These are phyloP conservation scores for Sepioteuthis lessoniana DNA, from an alignment of 2,888 invertebrate genomes.

Conservation along the genomic window DNA sequence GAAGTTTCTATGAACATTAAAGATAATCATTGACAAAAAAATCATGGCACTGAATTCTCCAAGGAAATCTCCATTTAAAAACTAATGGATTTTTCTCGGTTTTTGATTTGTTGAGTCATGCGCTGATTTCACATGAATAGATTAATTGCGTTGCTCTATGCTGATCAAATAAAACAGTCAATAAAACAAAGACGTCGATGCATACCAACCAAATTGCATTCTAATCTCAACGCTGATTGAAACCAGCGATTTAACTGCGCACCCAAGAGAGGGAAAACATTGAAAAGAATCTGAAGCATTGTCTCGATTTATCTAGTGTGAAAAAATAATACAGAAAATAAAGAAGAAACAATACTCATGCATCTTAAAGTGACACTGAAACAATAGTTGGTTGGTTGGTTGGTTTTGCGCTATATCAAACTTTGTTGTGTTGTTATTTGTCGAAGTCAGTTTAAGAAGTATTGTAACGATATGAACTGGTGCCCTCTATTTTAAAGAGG, in stretches of 20 bases:
- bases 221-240: background rate
- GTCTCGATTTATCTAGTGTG: background rate
- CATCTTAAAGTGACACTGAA: too few species aligned
- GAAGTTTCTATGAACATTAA: background rate
- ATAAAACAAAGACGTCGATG: background rate
- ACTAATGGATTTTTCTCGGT: background rate
- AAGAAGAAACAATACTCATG: too few species aligned
- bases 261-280: background rate
- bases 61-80: background rate
- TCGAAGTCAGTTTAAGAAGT: too few species aligned
- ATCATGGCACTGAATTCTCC: background rate
- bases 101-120: background rate
- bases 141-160: background rate
- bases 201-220: background rate
- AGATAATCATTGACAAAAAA: background rate
- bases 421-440: too few species aligned
- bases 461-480: too few species aligned
- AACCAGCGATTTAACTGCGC: background rate
- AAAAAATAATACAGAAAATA: too few species aligned
- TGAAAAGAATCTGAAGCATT: background rate
- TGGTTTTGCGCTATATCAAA: too few species aligned
- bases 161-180: background rate
- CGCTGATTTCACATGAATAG: background rate
- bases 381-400: too few species aligned
- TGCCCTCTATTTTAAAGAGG: too few species aligned